These are phyloP conservation scores for Parasteatoda tepidariorum DNA, from an alignment of 1,140 invertebrate genomes.

Conservation along the genomic window DNA sequence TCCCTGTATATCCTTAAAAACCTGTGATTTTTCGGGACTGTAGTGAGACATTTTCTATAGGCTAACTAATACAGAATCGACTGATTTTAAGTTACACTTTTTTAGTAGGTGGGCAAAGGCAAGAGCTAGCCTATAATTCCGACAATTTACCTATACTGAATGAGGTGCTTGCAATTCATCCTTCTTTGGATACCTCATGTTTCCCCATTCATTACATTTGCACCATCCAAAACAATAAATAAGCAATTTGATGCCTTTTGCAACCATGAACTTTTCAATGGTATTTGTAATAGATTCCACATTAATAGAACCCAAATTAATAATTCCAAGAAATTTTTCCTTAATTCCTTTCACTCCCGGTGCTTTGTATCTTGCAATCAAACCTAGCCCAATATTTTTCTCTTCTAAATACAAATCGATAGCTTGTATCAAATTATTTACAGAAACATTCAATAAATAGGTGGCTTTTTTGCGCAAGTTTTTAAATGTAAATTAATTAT, in stretches of 20 bases:
- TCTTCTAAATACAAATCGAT: background rate
- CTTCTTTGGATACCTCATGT: background rate
- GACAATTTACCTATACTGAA: background rate
- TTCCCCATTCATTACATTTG: slow-evolving; percentile 7
- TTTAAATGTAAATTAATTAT: background rate
- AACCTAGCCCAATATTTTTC: background rate
- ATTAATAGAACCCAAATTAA: background rate
- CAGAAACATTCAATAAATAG: background rate
- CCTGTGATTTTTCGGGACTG: background rate
- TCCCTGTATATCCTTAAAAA: background rate
- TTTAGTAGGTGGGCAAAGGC: background rate
- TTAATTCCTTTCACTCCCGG: background rate
- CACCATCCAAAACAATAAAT: slow-evolving; percentile 14
- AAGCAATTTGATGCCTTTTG: background rate
- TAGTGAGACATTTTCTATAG: too few species aligned
- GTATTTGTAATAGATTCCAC: background rate
- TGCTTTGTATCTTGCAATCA: background rate
- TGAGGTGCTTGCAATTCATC: background rate
- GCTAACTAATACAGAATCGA: background rate
- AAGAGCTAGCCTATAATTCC: background rate
- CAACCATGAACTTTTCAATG: background rate
- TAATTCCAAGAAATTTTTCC: background rate
- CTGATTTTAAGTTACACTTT: background rate
- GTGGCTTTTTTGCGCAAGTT: background rate
- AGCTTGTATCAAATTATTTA: background rate